These are phyloP conservation scores for Melanerpes formicivorus DNA, from an alignment of 2,113 vertebrate genomes.

Conservation along the genomic window DNA sequence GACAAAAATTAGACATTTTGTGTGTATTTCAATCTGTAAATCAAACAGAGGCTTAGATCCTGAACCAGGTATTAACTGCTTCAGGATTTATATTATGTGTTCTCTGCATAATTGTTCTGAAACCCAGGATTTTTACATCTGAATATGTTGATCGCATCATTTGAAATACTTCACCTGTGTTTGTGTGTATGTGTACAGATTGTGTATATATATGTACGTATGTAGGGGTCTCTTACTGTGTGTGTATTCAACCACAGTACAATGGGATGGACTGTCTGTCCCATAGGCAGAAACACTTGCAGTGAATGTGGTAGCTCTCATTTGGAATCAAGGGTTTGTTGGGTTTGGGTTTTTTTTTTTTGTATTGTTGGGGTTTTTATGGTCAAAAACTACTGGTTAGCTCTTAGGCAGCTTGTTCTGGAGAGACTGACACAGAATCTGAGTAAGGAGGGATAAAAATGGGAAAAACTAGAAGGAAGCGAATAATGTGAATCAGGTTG, in stretches of 20 bases:
- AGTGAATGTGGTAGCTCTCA: background rate
- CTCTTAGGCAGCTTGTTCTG: background rate
- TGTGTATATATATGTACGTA: background rate
- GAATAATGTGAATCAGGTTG: background rate
- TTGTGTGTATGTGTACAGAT: background rate
- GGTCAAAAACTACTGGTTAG: background rate
- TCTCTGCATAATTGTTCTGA: background rate
- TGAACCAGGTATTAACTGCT: background rate
- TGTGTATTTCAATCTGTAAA: background rate
- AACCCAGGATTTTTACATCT: background rate
- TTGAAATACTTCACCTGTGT: background rate
- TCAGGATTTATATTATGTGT: background rate
- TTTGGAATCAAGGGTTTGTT: background rate
- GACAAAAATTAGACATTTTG: background rate
- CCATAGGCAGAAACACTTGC: background rate
- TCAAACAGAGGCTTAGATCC: background rate
- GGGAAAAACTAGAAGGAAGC: background rate
- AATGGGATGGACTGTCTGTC: background rate
- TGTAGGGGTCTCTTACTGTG: fast-evolving
- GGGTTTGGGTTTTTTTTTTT: too few species aligned
- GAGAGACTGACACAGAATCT: background rate
- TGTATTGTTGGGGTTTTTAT: background rate
- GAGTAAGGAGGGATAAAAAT: background rate
- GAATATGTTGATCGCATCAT: background rate
- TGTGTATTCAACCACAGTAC: background rate